Evolutionary conservation across 2,888 invertebrate species (phyloP).

Genomic region (Dexiosoma caninum): DNA sequence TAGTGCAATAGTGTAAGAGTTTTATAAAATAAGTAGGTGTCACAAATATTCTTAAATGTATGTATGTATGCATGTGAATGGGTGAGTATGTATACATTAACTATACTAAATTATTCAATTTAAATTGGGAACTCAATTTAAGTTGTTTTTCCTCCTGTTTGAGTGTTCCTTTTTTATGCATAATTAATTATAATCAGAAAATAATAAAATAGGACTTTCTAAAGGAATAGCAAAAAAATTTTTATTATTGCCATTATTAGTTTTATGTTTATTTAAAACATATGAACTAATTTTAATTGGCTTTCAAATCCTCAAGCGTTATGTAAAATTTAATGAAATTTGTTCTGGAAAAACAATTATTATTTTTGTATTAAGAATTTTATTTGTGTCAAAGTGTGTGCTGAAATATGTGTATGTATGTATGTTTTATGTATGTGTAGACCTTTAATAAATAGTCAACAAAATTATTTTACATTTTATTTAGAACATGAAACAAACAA

Average conservation of each 20-base stretch:
- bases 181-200: neutral
- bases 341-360: neutral
- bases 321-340: neutral
- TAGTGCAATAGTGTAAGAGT: neutral
- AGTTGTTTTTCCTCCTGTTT: neutral
- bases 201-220: neutral
- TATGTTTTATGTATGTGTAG: too few species aligned
- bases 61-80: neutral
- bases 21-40: neutral
- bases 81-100: neutral
- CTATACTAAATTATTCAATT: constrained; percentile 16
- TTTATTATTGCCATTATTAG: neutral
- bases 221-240: neutral
- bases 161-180: neutral
- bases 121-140: neutral
- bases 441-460: constrained; percentile 9
- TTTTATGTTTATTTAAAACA: neutral
- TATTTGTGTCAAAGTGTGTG: neutral
- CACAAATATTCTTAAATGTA: neutral
- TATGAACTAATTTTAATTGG: neutral
- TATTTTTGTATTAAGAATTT: too few species aligned
- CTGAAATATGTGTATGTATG: constrained; percentile 4
- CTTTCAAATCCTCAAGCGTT: constrained; percentile 19
- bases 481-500: constrained; percentile 6
- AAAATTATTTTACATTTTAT: neutral